phyloP scores from a whole-genome alignment of 2,113 vertebrate genomes.

The Solea solea region DNA sequence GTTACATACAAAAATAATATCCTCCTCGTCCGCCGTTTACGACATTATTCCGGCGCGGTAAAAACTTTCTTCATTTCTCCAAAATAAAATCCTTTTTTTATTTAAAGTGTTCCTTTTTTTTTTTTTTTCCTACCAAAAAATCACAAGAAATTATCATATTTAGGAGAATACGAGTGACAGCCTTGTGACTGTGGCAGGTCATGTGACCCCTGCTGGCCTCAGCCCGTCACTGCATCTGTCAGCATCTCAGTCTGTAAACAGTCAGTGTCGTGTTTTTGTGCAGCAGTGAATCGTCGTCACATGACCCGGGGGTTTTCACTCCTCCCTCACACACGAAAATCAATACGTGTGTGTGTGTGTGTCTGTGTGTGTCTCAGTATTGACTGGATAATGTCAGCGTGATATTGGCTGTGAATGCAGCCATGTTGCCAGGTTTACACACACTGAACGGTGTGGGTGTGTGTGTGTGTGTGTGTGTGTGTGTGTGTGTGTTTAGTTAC shows the following conservation, averaged over 20 bases:
- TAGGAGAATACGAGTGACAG: not conserved
- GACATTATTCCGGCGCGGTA: no score
- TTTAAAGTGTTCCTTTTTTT: no score
- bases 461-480: not conserved
- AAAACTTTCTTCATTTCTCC: no score
- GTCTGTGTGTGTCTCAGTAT: slow-evolving; percentile 53
- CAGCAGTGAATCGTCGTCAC: slow-evolving; percentile 52
- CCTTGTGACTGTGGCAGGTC: not conserved
- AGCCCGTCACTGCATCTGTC: not conserved
- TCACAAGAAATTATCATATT: no score
- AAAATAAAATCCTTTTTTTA: no score
- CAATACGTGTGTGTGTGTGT: slow-evolving; percentile 50
- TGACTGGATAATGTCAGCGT: slow-evolving; percentile 62
- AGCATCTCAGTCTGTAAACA: slow-evolving; percentile 5
- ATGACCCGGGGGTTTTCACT: slow-evolving; percentile 53
- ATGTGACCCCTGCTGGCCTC: not conserved
- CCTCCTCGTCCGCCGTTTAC: no score
- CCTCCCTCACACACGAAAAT: slow-evolving; percentile 60
- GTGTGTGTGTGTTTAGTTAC: not conserved
- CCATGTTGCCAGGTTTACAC: slow-evolving; percentile 58
- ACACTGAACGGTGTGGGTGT: slow-evolving; percentile 4
- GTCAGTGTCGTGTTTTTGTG: slow-evolving; percentile 26
- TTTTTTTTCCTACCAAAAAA: no score
- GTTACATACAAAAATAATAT: no score
- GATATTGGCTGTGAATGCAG: slow-evolving; percentile 62